Conservation (phyloP, 2,113 vertebrate genomes). For the Redunca redunca region DNA sequence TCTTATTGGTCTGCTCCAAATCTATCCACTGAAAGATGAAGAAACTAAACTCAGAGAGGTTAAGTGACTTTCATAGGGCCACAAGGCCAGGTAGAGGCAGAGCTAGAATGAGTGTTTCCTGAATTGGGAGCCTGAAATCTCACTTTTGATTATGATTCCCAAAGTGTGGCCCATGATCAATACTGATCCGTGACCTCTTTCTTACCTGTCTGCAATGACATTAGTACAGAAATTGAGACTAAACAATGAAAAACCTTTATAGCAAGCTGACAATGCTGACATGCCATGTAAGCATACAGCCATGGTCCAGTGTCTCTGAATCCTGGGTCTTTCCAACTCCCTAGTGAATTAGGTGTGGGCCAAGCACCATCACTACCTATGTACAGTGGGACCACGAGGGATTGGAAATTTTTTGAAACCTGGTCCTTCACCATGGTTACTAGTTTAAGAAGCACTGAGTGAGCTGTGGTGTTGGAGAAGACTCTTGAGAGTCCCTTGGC, state of each 20-base stretch:
- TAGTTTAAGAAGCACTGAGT: background rate
- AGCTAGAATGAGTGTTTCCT: background rate
- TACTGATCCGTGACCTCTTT: background rate
- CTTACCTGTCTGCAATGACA: background rate
- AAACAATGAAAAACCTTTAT: background rate
- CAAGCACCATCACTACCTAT: background rate
- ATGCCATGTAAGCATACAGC: background rate
- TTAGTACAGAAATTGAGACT: background rate
- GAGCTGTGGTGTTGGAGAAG: background rate
- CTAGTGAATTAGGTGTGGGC: background rate
- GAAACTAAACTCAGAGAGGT: background rate
- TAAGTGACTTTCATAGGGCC: background rate
- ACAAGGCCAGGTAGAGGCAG: background rate
- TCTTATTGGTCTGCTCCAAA: background rate
- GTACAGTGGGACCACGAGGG: rapidly evolving
- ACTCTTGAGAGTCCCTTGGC: background rate
- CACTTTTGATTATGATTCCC: background rate
- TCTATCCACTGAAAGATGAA: background rate
- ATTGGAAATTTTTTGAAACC: background rate
- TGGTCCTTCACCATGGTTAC: background rate
- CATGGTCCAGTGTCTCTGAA: background rate
- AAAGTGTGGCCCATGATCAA: no score
- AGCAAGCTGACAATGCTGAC: background rate
- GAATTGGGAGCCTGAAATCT: background rate
- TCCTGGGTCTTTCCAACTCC: no score